Evolutionary conservation across 2,797 vertebrate species (phyloP), one percentile per base, ranked within the genome.

Genomic region (Gymnoscopelus microlampas): DNA sequence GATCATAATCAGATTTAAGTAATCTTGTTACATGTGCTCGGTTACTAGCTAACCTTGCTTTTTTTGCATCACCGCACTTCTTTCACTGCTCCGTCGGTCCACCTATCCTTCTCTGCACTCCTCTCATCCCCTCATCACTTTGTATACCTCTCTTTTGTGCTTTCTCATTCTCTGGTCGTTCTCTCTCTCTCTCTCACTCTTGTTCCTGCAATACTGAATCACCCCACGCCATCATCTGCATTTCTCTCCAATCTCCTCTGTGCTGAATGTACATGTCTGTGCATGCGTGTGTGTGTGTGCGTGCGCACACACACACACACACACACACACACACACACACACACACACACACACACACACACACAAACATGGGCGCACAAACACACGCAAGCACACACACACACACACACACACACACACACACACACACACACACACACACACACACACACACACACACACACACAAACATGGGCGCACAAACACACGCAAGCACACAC

Each of bases 381-480:
- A 39, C 5, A 5, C 32, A 35, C 5, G 32, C 15, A 39, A 14
- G 3, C 15, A 3, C 53, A 26, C 53, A 55, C 53, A 23, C 39
- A 61, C 44, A 66, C 39, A 48, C 14, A 50, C 11, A 57, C 66
- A 32, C 9, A 32, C 50, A 49, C 53, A 53, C 8, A 58, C 44
- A 19, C 19, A 19, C 19, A 19, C 19, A 19, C 19, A 13, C 49
- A 3, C 13, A 6, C 50, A 19, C 51, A 53, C 50, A n/a, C 35
- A 60, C 35, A 65, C 53, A 47, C 14, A 50, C 11, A 57, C 66
- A 32, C 9, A 32, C 50, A 49, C 53, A 53, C 8, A 58, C 44
- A 53, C 10, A n/a, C 35, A 60, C 35, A 65, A 32, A 47, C 14
- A 50, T n/a, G n/a, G n/a, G n/a, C n/a, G n/a, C 5, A 57, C 66